Conservation (phyloP, 92 coral and sea anemone species). For the Isaurus tuberculatus region DNA sequence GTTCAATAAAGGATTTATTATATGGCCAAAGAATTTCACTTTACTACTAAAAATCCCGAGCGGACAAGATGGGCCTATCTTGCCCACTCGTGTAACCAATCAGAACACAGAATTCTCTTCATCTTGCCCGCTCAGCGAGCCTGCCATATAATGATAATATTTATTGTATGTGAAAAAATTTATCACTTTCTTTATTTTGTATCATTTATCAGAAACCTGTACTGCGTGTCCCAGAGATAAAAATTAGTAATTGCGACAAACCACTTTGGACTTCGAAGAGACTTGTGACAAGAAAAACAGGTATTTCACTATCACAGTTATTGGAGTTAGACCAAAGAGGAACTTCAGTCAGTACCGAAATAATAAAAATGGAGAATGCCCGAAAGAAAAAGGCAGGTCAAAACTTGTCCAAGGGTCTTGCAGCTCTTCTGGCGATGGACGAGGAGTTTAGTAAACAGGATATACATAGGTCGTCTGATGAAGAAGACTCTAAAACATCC, state of each 20-base stretch:
- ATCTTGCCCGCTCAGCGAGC: too few relatives aligned
- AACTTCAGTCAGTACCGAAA: neutral
- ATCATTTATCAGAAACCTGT: neutral
- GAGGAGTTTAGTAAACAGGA: slow-evolving; percentile 53
- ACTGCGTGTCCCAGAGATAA: neutral
- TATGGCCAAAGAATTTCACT: too few relatives aligned
- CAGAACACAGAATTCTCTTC: too few relatives aligned
- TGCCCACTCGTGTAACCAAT: too few relatives aligned
- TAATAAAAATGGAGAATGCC: slow-evolving; percentile 2
- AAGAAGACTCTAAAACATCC: neutral
- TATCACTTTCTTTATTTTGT: too few relatives aligned
- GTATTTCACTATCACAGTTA: slow-evolving; percentile 47
- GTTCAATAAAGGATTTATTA: too few relatives aligned
- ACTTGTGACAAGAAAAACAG: slow-evolving; percentile 47
- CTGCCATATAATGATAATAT: too few relatives aligned
- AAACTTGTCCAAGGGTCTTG: slow-evolving; percentile 59
- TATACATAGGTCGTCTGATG: slow-evolving; percentile 11
- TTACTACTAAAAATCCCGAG: too few relatives aligned
- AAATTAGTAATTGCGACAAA: slow-evolving; percentile 48
- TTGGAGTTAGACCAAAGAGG: slow-evolving; percentile 58
- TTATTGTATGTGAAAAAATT: too few relatives aligned
- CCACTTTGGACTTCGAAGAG: slow-evolving; percentile 76
- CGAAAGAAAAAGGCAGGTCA: slow-evolving; percentile 35
- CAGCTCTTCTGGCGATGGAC: slow-evolving; percentile 65
- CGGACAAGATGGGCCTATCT: too few relatives aligned